Base-by-base conservation (phyloP, 2,888 invertebrate genomes). In the Oligia strigilis region DNA sequence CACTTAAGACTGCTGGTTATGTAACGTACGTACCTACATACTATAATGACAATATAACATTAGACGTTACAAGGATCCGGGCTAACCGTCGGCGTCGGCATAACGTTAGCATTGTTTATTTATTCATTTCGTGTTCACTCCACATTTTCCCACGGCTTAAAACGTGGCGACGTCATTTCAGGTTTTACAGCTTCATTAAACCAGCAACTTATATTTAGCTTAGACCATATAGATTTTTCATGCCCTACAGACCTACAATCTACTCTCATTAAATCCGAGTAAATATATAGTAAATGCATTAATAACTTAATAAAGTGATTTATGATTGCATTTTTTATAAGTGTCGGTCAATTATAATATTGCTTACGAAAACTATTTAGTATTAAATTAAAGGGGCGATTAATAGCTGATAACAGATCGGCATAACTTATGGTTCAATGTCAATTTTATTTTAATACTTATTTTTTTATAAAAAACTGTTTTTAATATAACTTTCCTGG, bases 11-110 rank as follows among this genome's bases (percentile, higher is more conserved):
- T 81, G 43, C 62, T 74, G 67, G 83, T 85, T 87, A 83, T 85
- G 75, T 78, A 81, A 75, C 71, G 17, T 49, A 58, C n/a, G 29
- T 29, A 75, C 29, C 29, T 29, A 29, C 43, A 19, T 62, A 49
- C 43, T 67, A 78, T 86, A 87, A 83, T 88, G 85, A 90, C 90
- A 88, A 91, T 89, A 89, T 85, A 90, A 92, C 92, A 89, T 92
- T 89, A 91, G 92, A 90, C 93, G 93, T 93, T 92, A 93, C 91
- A 89, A 94, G 96, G 96, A 96, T 96, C 95, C 96, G 96, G 96
- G 96, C 93, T 94, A 96, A 96, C 96, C 95, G 96, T 89, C 92
- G 36, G 14, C 65, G 79, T 81, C 74, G 76, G 80, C 76, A 84
- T 77, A 82, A 88, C 73, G 82, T 81, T 46, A 36, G 55, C 73